These are phyloP conservation scores for Whitmania pigra DNA, from an alignment of 1,140 invertebrate species.

Conservation along the genomic window DNA sequence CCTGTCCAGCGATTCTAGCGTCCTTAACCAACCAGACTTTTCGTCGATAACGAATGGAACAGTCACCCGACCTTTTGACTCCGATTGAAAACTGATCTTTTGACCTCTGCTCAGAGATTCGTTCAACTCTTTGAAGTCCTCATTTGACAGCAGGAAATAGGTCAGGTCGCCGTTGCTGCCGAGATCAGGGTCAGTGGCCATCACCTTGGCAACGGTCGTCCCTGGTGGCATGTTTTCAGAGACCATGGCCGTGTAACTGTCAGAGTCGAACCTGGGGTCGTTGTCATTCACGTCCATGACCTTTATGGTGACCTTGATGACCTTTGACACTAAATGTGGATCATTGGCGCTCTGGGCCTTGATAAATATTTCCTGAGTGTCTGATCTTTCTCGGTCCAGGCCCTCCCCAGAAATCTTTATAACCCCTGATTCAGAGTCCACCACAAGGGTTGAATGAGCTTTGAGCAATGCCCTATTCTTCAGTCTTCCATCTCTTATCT, in stretches of 20 bases:
- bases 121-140: not conserved
- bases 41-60: constrained; percentile 12
- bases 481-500: not conserved
- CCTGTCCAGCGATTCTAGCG: constrained; percentile 2
- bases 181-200: constrained; percentile 1
- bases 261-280: constrained; percentile 67
- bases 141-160: not conserved
- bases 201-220: constrained; percentile 37
- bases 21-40: constrained; percentile 4
- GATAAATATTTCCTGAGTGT: not conserved
- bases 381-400: not conserved
- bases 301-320: constrained; percentile 57
- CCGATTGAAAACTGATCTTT: not conserved
- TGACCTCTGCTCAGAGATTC: constrained; percentile 12
- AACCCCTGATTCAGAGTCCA: too few species aligned
- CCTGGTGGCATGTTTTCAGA: constrained; percentile 64
- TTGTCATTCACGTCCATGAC: constrained; percentile 81
- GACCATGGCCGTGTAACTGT: constrained; percentile 59
- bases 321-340: not conserved
- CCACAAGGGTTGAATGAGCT: too few species aligned
- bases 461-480: not conserved
- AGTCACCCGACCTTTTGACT: not conserved
- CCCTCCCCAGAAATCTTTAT: too few species aligned
- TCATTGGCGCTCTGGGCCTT: not conserved
- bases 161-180: not conserved